These are phyloP conservation scores for Vireo altiloquus DNA, from an alignment of 2,113 vertebrate species.

Conservation along the genomic window DNA sequence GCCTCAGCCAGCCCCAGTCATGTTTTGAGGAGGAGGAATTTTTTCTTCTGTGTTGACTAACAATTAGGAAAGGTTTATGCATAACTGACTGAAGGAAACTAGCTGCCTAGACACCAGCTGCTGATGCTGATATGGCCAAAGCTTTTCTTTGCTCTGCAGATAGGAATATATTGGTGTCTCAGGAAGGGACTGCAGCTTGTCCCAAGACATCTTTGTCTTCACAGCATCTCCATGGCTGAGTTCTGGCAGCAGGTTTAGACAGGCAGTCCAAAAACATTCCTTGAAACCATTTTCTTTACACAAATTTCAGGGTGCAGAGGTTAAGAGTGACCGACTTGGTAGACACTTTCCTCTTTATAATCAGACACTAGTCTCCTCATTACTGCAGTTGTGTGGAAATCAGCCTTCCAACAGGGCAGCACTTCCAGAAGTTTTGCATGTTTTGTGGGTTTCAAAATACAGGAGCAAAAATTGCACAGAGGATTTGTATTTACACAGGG, in stretches of 20 bases:
- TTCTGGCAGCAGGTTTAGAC: not conserved
- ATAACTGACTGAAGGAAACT: not conserved
- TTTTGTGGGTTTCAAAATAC: not conserved
- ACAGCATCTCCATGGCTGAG: not conserved
- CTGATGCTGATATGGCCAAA: not conserved
- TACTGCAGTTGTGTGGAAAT: not conserved
- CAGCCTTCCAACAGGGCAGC: not conserved
- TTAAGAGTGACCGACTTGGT: not conserved
- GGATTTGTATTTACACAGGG: not conserved
- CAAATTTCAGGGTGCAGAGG: not conserved
- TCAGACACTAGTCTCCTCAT: not conserved
- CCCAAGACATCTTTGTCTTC: not conserved
- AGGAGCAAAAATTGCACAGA: not conserved
- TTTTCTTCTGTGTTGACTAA: not conserved
- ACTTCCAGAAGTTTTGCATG: not conserved
- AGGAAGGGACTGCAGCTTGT: not conserved
- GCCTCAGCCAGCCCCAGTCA: not conserved
- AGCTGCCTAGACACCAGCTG: not conserved
- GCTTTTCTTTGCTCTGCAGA: not conserved
- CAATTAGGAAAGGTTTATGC: not conserved
- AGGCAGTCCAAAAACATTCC: not conserved
- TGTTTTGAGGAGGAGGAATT: not conserved
- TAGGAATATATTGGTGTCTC: not conserved
- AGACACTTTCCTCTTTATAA: not conserved
- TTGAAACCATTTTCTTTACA: fast-evolving